phyloP scores from a whole-genome alignment of 2,113 vertebrate species.

The Microcebus ravelobensis region DNA sequence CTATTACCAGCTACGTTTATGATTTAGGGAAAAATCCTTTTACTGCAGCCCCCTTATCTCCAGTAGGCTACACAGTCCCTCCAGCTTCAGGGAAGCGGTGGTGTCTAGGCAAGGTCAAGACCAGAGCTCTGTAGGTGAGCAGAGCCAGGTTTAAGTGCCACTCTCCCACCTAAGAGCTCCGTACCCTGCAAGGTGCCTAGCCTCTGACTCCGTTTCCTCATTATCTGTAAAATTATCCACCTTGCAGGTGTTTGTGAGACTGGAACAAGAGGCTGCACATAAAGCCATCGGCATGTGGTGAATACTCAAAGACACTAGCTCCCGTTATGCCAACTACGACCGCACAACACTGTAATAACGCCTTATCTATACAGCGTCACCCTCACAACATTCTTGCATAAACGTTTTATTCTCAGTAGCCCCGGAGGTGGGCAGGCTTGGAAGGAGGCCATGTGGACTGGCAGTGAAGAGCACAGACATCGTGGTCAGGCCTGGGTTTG shows the following conservation, averaged over 20 bases:
- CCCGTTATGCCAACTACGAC: background rate
- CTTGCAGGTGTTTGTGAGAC: background rate
- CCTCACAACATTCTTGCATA: background rate
- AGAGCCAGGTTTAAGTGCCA: background rate
- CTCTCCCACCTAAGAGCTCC: background rate
- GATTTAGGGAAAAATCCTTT: conserved; percentile 2
- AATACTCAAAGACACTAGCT: background rate
- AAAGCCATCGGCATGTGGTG: background rate
- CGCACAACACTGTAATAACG: accelerated
- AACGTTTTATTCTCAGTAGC: background rate
- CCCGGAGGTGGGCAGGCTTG: background rate
- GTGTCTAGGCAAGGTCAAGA: background rate
- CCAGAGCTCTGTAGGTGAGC: background rate
- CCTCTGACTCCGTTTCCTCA: background rate
- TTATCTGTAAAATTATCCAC: background rate
- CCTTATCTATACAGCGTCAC: background rate
- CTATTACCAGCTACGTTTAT: background rate
- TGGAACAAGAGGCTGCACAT: background rate
- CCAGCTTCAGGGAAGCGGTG: background rate
- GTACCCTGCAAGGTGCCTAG: background rate
- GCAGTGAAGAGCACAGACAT: background rate
- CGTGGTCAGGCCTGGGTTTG: background rate
- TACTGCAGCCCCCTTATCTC: background rate
- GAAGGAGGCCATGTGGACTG: background rate
- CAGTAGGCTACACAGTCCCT: background rate